Base-by-base conservation (phyloP, 2,797 vertebrate genomes). In the Triplophysa yarkandensis region DNA sequence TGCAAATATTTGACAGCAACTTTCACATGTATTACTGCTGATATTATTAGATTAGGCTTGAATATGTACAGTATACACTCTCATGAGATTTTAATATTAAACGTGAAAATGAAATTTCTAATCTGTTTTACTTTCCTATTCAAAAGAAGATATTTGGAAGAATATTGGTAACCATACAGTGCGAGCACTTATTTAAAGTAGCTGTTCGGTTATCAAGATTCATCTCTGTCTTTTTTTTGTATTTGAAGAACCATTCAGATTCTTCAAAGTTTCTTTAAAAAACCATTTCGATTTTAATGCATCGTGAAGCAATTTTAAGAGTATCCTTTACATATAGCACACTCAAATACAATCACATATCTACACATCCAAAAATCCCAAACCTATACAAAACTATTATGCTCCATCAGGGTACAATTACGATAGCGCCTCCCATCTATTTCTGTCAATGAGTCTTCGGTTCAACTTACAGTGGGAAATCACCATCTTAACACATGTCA, bases 341-440 rank as follows among this genome's bases (percentile, higher is more conserved):
- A 70, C 46, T 50, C 44, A 71, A 36, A 68, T 19, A 60, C 27
- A 48, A n/a, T n/a, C 50, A 74, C 48, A 68, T 6, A 77, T 9
- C 39, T 0, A 71, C 0, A 52, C 23, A 76, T 43, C 23, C 25
- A 48, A 19, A 21, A 10, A 46, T 46, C 46, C 9, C 41, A 21
- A 21, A 50, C 44, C 28, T 17, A 67, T 19, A 7, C 19, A 23
- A 23, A 64, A n/a, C 36, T 28, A 3, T 39, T 39, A 39, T 32
- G 14, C n/a, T 14, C 8, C 10, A 8, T 34, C 58, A 36, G 23
- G 9, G 32, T 39, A 4, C 6, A 21, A 19, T 39, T n/a, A 19
- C 10, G 19, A 5, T 21, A 36, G 25, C 14, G 19, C 41, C 60
- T 21, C n/a, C 19, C 6, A 48, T 19, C 19, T 46, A 5, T 48